Conservation (phyloP, 2,113 vertebrate genomes). For the Lutjanus erythropterus region DNA sequence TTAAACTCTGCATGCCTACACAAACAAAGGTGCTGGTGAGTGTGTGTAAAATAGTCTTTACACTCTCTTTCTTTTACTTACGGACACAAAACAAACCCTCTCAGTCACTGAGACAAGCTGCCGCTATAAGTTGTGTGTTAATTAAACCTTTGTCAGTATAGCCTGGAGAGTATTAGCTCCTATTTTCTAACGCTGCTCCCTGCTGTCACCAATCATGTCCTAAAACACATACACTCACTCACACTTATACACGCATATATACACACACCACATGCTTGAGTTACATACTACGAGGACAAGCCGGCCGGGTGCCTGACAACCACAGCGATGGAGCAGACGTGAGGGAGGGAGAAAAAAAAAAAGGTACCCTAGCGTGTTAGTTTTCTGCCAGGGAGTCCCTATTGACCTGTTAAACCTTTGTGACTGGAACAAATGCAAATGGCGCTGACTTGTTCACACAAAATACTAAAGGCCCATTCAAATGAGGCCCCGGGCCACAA, state of each 20-base stretch:
- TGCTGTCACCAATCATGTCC: constrained; percentile 59
- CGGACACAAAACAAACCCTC: constrained; percentile 33
- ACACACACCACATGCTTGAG: constrained; percentile 64
- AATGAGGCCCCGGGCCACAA: constrained; percentile 89
- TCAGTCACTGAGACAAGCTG: constrained; percentile 56
- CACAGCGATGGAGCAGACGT: constrained; percentile 67
- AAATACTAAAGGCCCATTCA: constrained; percentile 92
- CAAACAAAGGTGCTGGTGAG: constrained; percentile 11
- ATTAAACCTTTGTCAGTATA: constrained; percentile 77
- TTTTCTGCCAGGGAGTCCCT: constrained; percentile 89
- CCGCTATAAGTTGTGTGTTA: constrained; percentile 70
- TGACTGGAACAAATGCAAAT: constrained; percentile 99
- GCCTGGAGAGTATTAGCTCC: constrained; percentile 60
- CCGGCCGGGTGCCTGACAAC: constrained; percentile 72
- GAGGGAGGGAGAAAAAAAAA: constrained; percentile 52
- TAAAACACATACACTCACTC: constrained; percentile 58
- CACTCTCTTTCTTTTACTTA: not conserved
- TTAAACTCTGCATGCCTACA: constrained; percentile 40
- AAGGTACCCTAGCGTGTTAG: constrained; percentile 76
- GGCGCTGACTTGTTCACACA: constrained; percentile 92
- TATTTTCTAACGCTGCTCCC: constrained; percentile 63
- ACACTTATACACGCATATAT: constrained; percentile 48
- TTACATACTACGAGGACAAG: constrained; percentile 56
- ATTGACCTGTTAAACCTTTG: constrained; percentile 96
- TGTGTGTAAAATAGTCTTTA: constrained; percentile 18